A percentile compares a stretch with the other conserved stretches of the same genome.
Evolutionary conservation across 2,797 vertebrate genomes (phyloP).

Genomic region (Pangasius larnaudii): DNA sequence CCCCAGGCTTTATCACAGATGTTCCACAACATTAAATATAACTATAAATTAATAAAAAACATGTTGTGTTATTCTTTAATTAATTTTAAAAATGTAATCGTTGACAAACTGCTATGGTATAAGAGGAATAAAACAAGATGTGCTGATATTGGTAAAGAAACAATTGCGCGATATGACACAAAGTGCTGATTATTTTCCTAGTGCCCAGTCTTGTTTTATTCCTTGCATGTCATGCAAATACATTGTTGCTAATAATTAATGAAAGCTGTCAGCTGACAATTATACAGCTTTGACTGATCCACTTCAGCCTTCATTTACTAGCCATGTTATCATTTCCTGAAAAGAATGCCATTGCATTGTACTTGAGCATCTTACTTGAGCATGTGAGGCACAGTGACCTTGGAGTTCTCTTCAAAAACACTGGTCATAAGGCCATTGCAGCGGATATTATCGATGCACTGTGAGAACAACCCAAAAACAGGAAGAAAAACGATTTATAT

Average conservation of each 20-base stretch:
- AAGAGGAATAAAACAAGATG: background rate
- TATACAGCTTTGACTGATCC: no score
- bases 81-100: background rate
- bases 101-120: background rate
- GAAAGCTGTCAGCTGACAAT: background rate
- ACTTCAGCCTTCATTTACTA: background rate
- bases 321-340: background rate
- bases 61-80: background rate
- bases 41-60: background rate
- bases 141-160: background rate
- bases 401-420: constrained; percentile 90
- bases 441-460: constrained; percentile 90
- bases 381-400: constrained; percentile 89
- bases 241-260: background rate
- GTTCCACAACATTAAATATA: background rate
- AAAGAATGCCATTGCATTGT: background rate
- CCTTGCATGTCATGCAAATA: background rate
- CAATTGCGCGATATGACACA: background rate
- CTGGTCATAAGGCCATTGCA: constrained; percentile 90
- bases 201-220: background rate
- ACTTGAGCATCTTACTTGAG: constrained; percentile 80
- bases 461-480: constrained; percentile 41
- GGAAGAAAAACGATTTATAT: background rate
- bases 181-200: background rate
- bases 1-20: constrained; percentile 5